Percentiles rank a stretch among this genome's conserved stretches.
These are phyloP conservation scores for Drosophila novamexicana DNA, from an alignment of 1,140 invertebrate genomes.

Conservation along the genomic window DNA sequence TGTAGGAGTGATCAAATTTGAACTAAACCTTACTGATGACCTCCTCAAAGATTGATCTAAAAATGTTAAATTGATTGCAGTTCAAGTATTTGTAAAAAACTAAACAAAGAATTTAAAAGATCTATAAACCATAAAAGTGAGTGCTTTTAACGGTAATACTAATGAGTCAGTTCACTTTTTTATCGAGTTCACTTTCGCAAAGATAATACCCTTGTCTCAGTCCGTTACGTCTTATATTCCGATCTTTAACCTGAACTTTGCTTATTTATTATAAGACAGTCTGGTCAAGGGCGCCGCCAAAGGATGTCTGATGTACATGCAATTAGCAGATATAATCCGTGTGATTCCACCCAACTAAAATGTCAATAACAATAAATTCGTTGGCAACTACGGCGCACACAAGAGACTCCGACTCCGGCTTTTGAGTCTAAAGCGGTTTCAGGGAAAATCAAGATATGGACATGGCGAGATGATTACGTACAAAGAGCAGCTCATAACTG, in stretches of 20 bases:
- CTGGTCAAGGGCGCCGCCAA: constrained; percentile 54
- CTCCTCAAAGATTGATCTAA: too few species aligned
- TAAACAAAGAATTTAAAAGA: too few species aligned
- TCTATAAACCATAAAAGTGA: too few species aligned
- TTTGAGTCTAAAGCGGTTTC: constrained; percentile 6
- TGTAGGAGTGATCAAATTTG: too few species aligned
- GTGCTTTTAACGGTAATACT: too few species aligned
- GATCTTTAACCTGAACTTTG: constrained; percentile 6
- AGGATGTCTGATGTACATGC: constrained; percentile 21
- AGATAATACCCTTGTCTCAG: not conserved
- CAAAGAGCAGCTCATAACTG: constrained; percentile 75
- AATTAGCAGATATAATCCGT: constrained; percentile 81
- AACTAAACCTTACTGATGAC: too few species aligned
- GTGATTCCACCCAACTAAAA: constrained; percentile 75
- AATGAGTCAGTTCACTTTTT: too few species aligned
- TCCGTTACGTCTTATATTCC: not conserved
- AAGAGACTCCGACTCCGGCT: not conserved
- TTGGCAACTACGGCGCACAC: constrained; percentile 42
- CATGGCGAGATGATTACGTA: constrained; percentile 36
- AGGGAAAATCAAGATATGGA: constrained; percentile 61
- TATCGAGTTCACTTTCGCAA: too few species aligned
- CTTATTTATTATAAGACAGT: constrained; percentile 28
- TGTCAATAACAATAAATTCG: constrained; percentile 82
- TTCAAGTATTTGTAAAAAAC: too few species aligned
- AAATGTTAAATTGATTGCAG: too few species aligned